Evolutionary conservation across 2,113 vertebrate genomes (phyloP), one percentile per base, ranked within the genome.

Genomic region (Narcine bancroftii): DNA sequence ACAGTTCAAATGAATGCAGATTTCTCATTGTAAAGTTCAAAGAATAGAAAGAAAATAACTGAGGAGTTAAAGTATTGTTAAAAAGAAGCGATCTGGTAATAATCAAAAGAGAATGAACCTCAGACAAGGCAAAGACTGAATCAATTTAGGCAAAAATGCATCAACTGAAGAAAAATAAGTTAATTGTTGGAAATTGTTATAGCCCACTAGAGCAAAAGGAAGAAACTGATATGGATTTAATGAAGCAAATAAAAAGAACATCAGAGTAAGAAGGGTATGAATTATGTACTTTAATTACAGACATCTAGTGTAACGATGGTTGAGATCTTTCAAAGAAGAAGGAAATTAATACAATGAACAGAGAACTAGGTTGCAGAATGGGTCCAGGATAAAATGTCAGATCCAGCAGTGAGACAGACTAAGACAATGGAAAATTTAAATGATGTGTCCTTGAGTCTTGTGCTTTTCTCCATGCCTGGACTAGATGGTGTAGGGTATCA

Each of bases 171-270:
- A 24, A 91, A 89, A 91, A 69, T 60, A 69, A 91, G 87, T 91
- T 45, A 91, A 47, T 47, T 39, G 26, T 24, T 69, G 63, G 26
- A 91, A 91, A 69, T 91, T 69, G 39, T 91, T 91, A 71, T 91
- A 91, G 63, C 24, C 42, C 65, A 91, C 42, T 42, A 45, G 39
- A 91, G 65, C 89, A 91, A 91, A 91, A 91, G 39, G 42, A 71
- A 91, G 63, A 91, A 91, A 91, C 9, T 69, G 89, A 91, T 91
- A 69, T 91, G 42, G 89, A 91, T 69, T 66, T 91, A 91, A 29
- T 91, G 63, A 91, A 91, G 63, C 89, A 91, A 91, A 91, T 91
- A 91, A 69, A 66, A 91, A 91, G 89, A 87, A 87, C 89, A 69
- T 69, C 65, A 91, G 89, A 47, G 89, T 33, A 91, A 24, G 89